Percentiles rank a stretch among this genome's conserved stretches.
phyloP scores from a whole-genome alignment of 1,140 invertebrate genomes.

The Hetaerina americana region DNA sequence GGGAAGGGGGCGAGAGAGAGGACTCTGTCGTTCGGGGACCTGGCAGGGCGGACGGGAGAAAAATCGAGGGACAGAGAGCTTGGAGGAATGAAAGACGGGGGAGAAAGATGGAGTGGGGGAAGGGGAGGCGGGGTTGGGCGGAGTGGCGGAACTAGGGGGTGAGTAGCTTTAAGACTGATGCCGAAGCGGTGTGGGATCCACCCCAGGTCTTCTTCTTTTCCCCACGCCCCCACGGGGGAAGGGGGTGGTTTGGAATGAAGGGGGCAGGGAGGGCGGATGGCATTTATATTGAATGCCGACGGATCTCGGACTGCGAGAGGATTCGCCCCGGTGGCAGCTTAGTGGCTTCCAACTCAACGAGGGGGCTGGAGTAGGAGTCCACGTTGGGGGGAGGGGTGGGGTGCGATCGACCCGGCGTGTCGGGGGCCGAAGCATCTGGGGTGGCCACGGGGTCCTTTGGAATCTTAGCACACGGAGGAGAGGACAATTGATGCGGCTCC shows the following conservation, averaged over 20 bases:
- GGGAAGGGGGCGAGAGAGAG: too few species aligned
- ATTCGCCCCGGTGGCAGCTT: background rate
- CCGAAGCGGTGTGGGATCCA: too few species aligned
- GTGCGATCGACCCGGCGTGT: too few species aligned
- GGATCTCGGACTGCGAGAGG: background rate
- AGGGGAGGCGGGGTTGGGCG: background rate
- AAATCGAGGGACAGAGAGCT: background rate
- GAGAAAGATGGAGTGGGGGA: background rate
- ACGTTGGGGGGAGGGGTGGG: too few species aligned
- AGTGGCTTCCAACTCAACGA: background rate
- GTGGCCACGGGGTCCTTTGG: too few species aligned
- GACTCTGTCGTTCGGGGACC: background rate
- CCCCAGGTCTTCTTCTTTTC: too few species aligned
- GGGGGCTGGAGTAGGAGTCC: background rate
- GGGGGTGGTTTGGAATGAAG: too few species aligned
- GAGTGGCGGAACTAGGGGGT: too few species aligned
- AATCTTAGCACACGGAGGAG: too few species aligned
- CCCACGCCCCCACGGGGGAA: background rate
- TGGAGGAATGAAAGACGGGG: background rate
- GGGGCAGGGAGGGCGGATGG: background rate
- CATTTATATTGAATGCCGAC: background rate
- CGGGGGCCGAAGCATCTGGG: too few species aligned
- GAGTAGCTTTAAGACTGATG: too few species aligned
- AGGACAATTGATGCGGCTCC: too few species aligned
- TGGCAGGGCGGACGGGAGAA: background rate